Evolutionary conservation across 2,113 vertebrate species (phyloP).

Genomic region (Deroptyus accipitrinus): DNA sequence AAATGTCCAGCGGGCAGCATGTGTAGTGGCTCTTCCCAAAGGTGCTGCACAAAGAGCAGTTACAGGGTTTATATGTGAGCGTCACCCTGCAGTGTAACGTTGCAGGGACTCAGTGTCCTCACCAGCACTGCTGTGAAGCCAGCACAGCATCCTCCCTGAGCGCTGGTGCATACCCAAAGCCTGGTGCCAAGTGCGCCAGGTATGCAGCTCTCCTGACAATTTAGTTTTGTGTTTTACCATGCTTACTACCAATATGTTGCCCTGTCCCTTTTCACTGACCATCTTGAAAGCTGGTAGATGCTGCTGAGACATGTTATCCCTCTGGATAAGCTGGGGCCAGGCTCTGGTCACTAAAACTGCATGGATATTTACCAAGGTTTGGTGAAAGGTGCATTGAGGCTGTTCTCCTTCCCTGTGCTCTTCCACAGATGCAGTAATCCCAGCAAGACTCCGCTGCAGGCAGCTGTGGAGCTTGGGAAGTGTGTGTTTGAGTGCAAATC

Average conservation of each 20-base stretch:
- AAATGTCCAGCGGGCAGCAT: not conserved
- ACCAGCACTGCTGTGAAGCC: not conserved
- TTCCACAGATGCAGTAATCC: fast-evolving
- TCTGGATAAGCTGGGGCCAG: not conserved
- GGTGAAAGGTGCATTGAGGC: not conserved
- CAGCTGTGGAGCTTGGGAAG: not conserved
- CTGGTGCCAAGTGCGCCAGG: not conserved
- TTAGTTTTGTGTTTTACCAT: fast-evolving
- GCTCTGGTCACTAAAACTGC: not conserved
- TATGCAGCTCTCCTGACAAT: not conserved
- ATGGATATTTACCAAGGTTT: not conserved
- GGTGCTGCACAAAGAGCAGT: not conserved
- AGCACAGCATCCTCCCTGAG: not conserved
- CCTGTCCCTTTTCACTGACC: not conserved
- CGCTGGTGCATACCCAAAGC: not conserved
- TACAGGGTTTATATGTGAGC: fast-evolving
- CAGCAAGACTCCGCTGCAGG: not conserved
- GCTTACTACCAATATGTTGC: fast-evolving
- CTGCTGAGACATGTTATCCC: not conserved
- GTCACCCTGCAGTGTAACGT: not conserved
- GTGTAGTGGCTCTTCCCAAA: not conserved
- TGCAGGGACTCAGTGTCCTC: not conserved
- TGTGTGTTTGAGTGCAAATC: not conserved
- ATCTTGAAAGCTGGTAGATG: fast-evolving
- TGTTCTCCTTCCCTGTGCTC: not conserved